Percentiles rank a stretch among this genome's conserved stretches.
Evolutionary conservation across 2,113 vertebrate genomes (phyloP).

Genomic region (Chroicocephalus ridibundus): DNA sequence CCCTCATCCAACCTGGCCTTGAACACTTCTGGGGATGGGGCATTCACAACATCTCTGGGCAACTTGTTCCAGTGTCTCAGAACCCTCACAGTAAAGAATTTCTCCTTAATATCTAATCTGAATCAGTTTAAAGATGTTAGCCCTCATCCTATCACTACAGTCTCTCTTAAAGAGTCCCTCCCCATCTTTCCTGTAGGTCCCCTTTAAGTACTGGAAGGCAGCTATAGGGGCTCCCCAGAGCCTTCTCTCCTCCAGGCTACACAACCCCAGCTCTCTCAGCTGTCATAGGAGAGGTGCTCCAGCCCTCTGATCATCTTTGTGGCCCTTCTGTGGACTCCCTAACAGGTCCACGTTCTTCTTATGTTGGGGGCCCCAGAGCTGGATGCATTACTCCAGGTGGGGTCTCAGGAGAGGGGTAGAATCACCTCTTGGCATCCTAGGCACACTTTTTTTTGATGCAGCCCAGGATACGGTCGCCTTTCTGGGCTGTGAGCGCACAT

Average conservation of each 20-base stretch:
- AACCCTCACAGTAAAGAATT: neutral
- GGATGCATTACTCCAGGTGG: neutral
- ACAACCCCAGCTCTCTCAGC: neutral
- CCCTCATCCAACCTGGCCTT: neutral
- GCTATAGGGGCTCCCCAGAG: rapidly evolving
- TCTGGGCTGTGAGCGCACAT: neutral
- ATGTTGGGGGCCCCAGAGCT: neutral
- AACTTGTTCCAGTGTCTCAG: neutral
- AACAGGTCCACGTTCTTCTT: neutral
- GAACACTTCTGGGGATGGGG: neutral
- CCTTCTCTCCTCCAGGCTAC: neutral
- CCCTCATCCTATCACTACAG: neutral
- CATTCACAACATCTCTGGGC: neutral
- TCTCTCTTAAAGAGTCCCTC: neutral
- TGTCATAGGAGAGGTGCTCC: neutral
- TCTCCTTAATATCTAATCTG: neutral
- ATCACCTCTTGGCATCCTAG: neutral
- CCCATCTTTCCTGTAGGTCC: neutral
- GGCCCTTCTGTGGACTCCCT: neutral
- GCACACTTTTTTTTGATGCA: neutral
- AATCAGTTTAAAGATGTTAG: neutral
- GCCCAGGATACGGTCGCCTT: neutral
- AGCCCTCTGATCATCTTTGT: neutral
- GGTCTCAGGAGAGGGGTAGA: neutral
- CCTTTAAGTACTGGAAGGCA: neutral